A percentile compares a stretch with the other conserved stretches of the same genome.
These are phyloP conservation scores for Mycetomoellerius zeteki DNA, from an alignment of 1,140 invertebrate genomes.

Conservation along the genomic window DNA sequence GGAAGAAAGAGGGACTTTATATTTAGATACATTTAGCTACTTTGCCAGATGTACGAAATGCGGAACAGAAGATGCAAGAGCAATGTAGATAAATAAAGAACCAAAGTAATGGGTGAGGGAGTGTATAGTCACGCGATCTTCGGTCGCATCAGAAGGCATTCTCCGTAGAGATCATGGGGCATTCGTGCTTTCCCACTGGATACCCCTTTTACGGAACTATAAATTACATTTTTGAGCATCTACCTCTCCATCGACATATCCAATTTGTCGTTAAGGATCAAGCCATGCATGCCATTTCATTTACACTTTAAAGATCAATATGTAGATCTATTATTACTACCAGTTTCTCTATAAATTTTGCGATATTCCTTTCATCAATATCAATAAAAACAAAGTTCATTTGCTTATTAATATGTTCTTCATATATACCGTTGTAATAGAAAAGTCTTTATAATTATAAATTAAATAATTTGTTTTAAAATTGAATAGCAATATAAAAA, in stretches of 20 bases:
- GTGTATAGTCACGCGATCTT: conserved; percentile 79
- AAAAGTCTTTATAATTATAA: neutral
- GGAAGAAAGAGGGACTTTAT: neutral
- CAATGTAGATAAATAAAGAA: conserved; percentile 67
- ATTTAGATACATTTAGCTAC: conserved; percentile 45
- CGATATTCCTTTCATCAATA: neutral
- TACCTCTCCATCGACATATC: conserved; percentile 2
- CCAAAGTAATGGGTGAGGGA: conserved; percentile 74
- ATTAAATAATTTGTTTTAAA: neutral
- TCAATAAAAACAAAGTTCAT: neutral
- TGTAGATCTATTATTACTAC: neutral
- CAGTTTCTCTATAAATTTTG: neutral
- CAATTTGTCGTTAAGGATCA: conserved; percentile 25
- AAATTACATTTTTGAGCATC: conserved; percentile 63
- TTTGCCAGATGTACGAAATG: conserved; percentile 14
- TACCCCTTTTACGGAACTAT: conserved; percentile 37
- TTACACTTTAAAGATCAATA: conserved; percentile 15
- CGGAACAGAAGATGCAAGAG: conserved; percentile 26
- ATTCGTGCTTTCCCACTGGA: conserved; percentile 68
- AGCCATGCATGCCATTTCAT: neutral
- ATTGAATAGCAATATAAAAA: neutral
- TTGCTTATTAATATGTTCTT: neutral
- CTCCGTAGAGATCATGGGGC: conserved; percentile 66
- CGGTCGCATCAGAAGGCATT: conserved; percentile 71
- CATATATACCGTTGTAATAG: neutral